Conservation (phyloP, 2,888 invertebrate species). For the Amblyjoppa proteus region DNA sequence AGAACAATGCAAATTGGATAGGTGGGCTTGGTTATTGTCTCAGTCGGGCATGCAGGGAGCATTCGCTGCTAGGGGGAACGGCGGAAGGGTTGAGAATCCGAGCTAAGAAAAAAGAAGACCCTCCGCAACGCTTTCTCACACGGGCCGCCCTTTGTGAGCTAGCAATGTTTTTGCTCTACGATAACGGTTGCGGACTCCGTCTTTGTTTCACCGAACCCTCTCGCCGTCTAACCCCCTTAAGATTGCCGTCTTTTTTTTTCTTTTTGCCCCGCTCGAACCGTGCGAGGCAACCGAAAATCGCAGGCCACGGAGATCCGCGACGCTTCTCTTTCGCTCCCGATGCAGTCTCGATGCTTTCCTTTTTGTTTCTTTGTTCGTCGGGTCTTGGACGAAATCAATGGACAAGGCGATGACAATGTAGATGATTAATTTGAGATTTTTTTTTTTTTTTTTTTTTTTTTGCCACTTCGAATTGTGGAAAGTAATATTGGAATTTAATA, state of each 20-base stretch:
- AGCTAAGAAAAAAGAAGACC: constrained; percentile 61
- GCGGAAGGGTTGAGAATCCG: constrained; percentile 58
- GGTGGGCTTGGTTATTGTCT: constrained; percentile 70
- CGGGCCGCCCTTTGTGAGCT: constrained; percentile 52
- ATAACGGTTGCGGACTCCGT: constrained; percentile 8
- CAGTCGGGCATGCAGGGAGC: constrained; percentile 56
- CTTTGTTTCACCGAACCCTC: constrained; percentile 24
- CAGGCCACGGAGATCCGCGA: neutral
- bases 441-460: constrained; percentile 9
- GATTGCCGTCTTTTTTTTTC: neutral
- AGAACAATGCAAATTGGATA: constrained; percentile 73
- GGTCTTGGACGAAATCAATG: neutral
- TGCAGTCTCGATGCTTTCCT: neutral
- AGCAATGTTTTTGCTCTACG: constrained; percentile 52
- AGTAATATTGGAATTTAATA: too few relatives aligned
- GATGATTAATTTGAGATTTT: neutral
- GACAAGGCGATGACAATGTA: neutral
- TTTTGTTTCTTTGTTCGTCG: neutral
- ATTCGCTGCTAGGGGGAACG: constrained; percentile 35
- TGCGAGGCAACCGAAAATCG: neutral
- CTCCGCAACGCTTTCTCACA: constrained; percentile 68
- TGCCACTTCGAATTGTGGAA: neutral
- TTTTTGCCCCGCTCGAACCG: neutral
- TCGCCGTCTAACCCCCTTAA: constrained; percentile 10
- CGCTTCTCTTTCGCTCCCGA: neutral